These are phyloP conservation scores for Hydrozoanthus tunicans DNA, from an alignment of 64 coral and sea anemone species.

Conservation along the genomic window DNA sequence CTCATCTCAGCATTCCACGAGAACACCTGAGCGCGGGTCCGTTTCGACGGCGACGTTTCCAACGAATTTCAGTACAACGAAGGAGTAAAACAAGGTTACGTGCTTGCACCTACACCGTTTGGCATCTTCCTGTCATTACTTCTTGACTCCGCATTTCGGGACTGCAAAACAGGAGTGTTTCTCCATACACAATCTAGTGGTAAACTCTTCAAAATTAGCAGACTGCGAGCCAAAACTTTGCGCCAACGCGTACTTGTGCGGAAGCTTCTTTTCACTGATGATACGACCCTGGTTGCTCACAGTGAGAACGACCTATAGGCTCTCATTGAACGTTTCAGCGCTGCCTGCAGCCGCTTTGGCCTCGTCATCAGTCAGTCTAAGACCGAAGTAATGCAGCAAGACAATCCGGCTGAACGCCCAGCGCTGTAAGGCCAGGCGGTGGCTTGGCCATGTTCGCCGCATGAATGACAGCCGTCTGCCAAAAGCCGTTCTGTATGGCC, in stretches of 20 bases:
- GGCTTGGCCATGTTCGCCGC: neutral
- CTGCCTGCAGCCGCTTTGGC: too few relatives aligned
- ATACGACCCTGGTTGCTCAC: neutral
- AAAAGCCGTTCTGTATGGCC: neutral
- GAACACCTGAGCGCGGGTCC: too few relatives aligned
- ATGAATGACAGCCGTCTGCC: conserved; percentile 11
- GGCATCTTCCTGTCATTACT: neutral
- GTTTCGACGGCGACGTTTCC: too few relatives aligned
- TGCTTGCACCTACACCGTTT: neutral
- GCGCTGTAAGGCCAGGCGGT: neutral
- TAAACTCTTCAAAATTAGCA: neutral
- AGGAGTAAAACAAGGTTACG: neutral
- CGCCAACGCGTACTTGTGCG: neutral
- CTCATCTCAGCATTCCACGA: neutral
- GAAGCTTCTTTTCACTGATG: too few relatives aligned
- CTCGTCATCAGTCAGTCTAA: too few relatives aligned
- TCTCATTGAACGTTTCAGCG: too few relatives aligned
- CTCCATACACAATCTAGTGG: too few relatives aligned
- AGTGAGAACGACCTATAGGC: neutral
- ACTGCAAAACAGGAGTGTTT: too few relatives aligned
- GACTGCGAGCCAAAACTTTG: too few relatives aligned
- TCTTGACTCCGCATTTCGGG: too few relatives aligned
- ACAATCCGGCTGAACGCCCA: too few relatives aligned
- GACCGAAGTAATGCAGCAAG: too few relatives aligned
- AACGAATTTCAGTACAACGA: neutral